These are phyloP conservation scores for Oncorhynchus gorbuscha DNA, from an alignment of 2,113 vertebrate species.

Conservation along the genomic window DNA sequence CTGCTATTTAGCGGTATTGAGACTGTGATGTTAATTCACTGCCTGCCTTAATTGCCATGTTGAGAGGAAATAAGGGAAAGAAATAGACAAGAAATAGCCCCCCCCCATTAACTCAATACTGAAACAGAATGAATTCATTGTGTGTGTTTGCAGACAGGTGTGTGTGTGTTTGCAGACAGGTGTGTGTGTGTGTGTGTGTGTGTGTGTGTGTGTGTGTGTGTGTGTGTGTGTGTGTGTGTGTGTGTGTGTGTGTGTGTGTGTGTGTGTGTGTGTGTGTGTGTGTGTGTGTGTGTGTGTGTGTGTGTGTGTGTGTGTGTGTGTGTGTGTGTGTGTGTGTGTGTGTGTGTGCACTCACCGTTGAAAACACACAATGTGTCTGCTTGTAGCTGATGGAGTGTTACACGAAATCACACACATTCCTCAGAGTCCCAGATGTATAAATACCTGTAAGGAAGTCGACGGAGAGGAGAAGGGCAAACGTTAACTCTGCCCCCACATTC, in stretches of 20 bases:
- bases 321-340: neutral
- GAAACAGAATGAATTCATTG: conserved; percentile 1
- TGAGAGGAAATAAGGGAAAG: neutral
- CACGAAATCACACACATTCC: neutral
- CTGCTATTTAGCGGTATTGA: neutral
- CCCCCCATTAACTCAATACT: neutral
- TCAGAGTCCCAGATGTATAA: neutral
- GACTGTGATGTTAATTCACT: neutral
- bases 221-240: too few relatives aligned
- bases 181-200: too few relatives aligned
- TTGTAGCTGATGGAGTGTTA: neutral
- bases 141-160: neutral
- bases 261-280: too few relatives aligned
- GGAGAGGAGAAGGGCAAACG: conserved; percentile 1
- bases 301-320: neutral
- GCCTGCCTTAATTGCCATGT: too few relatives aligned
- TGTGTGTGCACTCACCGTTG: neutral
- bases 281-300: too few relatives aligned
- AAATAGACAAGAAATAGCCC: neutral
- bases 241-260: too few relatives aligned
- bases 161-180: neutral
- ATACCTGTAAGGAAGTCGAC: conserved; percentile 13
- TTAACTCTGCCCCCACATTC: conserved; percentile 12
- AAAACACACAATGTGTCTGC: neutral
- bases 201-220: too few relatives aligned